Percentiles rank a stretch among this genome's conserved stretches.
phyloP scores from a whole-genome alignment of 2,888 invertebrate species.

The Tolmerus cingulatus region DNA sequence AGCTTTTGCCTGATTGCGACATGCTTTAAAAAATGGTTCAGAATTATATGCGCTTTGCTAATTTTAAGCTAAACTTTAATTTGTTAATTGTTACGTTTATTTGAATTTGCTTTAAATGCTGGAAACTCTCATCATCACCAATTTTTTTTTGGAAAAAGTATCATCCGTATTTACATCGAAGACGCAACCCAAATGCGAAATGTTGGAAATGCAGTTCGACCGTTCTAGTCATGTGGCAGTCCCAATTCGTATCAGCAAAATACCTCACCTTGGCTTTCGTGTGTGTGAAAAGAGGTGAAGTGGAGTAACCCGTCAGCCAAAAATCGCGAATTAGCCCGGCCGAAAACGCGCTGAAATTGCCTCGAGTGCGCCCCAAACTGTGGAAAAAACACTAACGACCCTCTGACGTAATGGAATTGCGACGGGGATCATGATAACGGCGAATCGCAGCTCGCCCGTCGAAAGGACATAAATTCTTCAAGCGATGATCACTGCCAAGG shows the following conservation, averaged over 20 bases:
- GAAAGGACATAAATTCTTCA: constrained; percentile 3
- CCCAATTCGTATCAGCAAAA: constrained; percentile 7
- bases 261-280: constrained; percentile 10
- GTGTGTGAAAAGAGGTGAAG: constrained; percentile 37
- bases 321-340: neutral
- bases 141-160: neutral
- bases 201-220: neutral
- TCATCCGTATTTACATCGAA: neutral
- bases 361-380: neutral
- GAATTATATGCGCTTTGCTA: too few relatives aligned
- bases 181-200: neutral
- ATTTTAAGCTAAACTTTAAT: too few relatives aligned
- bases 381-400: neutral
- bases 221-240: neutral
- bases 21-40: too few relatives aligned
- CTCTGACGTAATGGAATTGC: constrained; percentile 17
- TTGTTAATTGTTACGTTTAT: neutral
- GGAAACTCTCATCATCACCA: too few relatives aligned
- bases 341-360: neutral
- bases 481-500: constrained; percentile 47
- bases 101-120: too few relatives aligned
- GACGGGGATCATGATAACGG: constrained; percentile 30
- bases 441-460: neutral
- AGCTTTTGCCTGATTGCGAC: too few relatives aligned
- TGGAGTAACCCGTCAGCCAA: neutral